These are phyloP conservation scores for Cololabis saira DNA, from an alignment of 2,113 vertebrate species.

Conservation along the genomic window DNA sequence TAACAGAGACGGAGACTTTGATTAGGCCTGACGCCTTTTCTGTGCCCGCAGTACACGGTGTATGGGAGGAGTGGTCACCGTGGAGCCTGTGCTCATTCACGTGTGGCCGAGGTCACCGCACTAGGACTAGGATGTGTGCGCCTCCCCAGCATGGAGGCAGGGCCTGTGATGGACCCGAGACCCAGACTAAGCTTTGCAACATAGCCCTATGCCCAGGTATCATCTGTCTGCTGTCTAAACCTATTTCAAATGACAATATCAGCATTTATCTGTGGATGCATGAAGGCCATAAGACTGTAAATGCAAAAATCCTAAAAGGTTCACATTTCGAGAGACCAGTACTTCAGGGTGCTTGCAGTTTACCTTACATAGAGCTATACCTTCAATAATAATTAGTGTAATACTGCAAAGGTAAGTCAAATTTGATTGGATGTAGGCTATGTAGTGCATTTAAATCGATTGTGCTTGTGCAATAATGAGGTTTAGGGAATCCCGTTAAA, in stretches of 20 bases:
- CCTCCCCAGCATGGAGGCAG: slow-evolving; percentile 96
- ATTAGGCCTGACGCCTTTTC: slow-evolving; percentile 80
- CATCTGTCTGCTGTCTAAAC: slow-evolving; percentile 47
- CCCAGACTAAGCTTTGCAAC: slow-evolving; percentile 99
- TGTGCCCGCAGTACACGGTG: slow-evolving; percentile 97
- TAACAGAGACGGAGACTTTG: slow-evolving; percentile 44
- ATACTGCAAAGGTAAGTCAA: slow-evolving; percentile 57
- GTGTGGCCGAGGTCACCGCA: slow-evolving; percentile 98
- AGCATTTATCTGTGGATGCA: background rate
- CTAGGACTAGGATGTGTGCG: slow-evolving; percentile 93
- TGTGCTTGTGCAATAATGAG: slow-evolving; percentile 36
- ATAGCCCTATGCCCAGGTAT: slow-evolving; percentile 98
- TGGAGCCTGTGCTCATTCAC: slow-evolving; percentile 99
- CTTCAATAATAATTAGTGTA: slow-evolving; percentile 31
- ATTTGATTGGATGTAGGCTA: slow-evolving; percentile 23
- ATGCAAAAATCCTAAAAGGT: slow-evolving; percentile 29
- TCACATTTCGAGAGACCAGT: slow-evolving; percentile 14
- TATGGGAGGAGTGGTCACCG: slow-evolving; percentile 99
- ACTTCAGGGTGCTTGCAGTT: slow-evolving; percentile 22
- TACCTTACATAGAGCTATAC: slow-evolving; percentile 7
- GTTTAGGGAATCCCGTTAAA: slow-evolving; percentile 47
- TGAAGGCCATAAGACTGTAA: background rate
- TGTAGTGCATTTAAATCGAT: slow-evolving; percentile 45
- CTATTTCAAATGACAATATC: slow-evolving; percentile 3
- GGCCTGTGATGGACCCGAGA: slow-evolving; percentile 96